phyloP scores from a whole-genome alignment of 1,140 invertebrate species.

The Drosophila simulans region DNA sequence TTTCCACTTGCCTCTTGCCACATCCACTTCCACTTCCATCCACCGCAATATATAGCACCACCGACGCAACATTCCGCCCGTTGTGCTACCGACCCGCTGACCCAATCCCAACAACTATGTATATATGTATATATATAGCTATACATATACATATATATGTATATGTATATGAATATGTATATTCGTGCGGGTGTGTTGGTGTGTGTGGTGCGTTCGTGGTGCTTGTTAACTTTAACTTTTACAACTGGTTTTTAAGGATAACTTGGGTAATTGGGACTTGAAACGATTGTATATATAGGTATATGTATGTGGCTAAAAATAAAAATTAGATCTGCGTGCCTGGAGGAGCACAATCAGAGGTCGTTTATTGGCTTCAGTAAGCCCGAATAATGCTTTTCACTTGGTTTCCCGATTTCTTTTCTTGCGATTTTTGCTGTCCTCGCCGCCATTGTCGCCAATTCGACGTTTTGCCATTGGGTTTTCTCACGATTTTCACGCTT shows the following conservation, averaged over 20 bases:
- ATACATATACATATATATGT: background rate
- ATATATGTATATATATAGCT: background rate
- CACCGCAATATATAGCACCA: constrained; percentile 33
- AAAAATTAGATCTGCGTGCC: constrained; percentile 3
- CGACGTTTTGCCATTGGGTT: constrained; percentile 13
- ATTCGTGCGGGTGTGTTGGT: constrained; percentile 9
- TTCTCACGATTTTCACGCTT: background rate
- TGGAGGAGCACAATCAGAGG: constrained; percentile 1
- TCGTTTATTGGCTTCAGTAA: constrained; percentile 12
- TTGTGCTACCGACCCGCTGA: constrained; percentile 77
- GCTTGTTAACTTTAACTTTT: constrained; percentile 49
- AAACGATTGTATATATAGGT: background rate
- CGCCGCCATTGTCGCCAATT: constrained; percentile 30
- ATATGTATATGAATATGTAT: background rate
- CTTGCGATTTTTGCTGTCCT: constrained; percentile 11
- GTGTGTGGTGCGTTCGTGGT: constrained; percentile 37
- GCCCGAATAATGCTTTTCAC: constrained; percentile 18
- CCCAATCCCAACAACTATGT: constrained; percentile 58
- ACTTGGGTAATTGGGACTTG: constrained; percentile 5
- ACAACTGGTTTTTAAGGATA: constrained; percentile 15
- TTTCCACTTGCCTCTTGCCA: constrained; percentile 14
- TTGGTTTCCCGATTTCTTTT: background rate
- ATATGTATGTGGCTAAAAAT: background rate
- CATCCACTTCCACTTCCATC: constrained; percentile 21
- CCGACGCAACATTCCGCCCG: constrained; percentile 70